A percentile compares a stretch with the other conserved stretches of the same genome.
Conservation (phyloP, 2,888 invertebrate genomes). For the Caenorhabditis plicata region DNA sequence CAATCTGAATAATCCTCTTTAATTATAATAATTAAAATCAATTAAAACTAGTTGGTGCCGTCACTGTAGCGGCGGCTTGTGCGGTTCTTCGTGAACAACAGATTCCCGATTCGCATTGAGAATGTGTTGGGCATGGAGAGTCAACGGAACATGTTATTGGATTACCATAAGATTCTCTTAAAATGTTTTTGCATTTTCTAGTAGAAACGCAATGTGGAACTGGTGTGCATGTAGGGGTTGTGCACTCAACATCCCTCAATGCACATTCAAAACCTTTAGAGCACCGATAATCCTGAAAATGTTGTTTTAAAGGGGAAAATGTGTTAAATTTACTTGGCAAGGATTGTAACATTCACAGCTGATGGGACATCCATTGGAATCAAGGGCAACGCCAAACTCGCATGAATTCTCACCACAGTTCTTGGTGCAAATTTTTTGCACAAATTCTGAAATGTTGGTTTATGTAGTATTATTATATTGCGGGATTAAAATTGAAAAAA, state of each 20-base stretch:
- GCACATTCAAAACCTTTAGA: conserved; percentile 26
- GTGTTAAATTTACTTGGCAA: conserved; percentile 27
- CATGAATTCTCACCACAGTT: conserved; percentile 25
- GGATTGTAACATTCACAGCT: conserved; percentile 41
- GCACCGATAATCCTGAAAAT: conserved; percentile 30
- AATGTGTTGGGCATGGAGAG: too few relatives aligned
- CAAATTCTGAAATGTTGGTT: too few relatives aligned
- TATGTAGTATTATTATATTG: too few relatives aligned
- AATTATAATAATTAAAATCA: too few relatives aligned
- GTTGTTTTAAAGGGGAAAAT: neutral
- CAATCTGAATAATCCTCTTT: conserved; percentile 30
- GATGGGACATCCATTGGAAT: conserved; percentile 40
- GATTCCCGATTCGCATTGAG: too few relatives aligned
- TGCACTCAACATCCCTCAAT: conserved; percentile 26
- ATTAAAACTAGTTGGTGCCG: too few relatives aligned
- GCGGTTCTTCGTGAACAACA: too few relatives aligned
- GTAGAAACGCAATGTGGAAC: conserved; percentile 27
- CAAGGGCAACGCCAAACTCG: conserved; percentile 34
- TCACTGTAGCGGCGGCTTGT: too few relatives aligned
- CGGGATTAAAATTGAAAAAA: too few relatives aligned
- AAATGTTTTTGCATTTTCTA: conserved; percentile 12
- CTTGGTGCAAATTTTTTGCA: conserved; percentile 33
- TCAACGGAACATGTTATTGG: neutral
- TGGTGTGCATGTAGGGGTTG: conserved; percentile 34
- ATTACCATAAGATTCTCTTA: conserved; percentile 18